Base-by-base conservation (phyloP, 2,113 vertebrate genomes). In the Stegastes partitus region DNA sequence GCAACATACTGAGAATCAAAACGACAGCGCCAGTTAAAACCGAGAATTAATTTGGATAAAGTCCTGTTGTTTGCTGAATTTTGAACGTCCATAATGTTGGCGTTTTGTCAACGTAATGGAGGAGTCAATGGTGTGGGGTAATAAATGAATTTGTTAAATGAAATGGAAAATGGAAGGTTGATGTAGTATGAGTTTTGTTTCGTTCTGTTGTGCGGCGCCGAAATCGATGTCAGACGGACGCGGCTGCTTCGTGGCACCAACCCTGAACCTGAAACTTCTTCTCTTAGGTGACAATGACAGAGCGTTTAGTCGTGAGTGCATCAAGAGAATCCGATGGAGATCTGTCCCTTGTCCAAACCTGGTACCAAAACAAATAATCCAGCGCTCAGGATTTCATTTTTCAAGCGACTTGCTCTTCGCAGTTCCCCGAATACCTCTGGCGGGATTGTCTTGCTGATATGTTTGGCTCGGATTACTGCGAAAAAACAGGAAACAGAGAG, bases 51-150 rank as follows among this genome's bases (percentile, higher is more conserved):
- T 93, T 92, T 87, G 74, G 79, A 74, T 74, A 74, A 87, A 85
- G 86, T 86, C 84, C 69, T 63, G 49, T 87, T 79, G 88, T 71
- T 79, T 82, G 68, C 57, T 76, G 18, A 67, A 80, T 93, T 85
- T 82, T 89, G 77, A 73, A 72, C 83, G 84, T 88, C 82, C 58
- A 81, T 85, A 93, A 93, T 92, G 84, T 84, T 57, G 54, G 73
- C 75, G 81, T 92, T 93, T 91, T 91, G 87, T 94, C 91, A 93
- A 90, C 81, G 92, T 93, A 93, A 94, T 93, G 90, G 90, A 58
- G 66, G 83, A 82, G 91, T 86, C 92, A 94, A 94, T 94, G 92
- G 87, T 86, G 87, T 91, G 90, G 69, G 68, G 87, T 91, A 88
- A 93, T 91, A 92, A 89, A 91, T 85, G 83, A 91, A 86, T 82